A percentile compares a stretch with the other conserved stretches of the same genome.
phyloP scores from a whole-genome alignment of 2,888 invertebrate genomes.

The Timema podura region DNA sequence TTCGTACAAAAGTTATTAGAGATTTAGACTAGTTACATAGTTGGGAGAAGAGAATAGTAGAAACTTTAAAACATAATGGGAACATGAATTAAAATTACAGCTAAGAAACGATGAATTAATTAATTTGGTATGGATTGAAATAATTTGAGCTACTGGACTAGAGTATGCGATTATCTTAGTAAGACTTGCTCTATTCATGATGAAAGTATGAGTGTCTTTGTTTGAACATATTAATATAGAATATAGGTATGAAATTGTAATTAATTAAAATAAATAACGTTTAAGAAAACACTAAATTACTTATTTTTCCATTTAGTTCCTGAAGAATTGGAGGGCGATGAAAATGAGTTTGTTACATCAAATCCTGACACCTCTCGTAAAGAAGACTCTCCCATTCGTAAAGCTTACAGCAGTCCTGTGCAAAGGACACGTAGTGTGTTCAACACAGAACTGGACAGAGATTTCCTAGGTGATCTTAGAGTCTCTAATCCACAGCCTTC shows the following conservation, averaged over 20 bases:
- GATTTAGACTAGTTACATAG: no score
- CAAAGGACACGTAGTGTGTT: slow-evolving; percentile 30
- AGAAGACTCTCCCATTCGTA: slow-evolving; percentile 22
- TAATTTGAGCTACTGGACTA: neutral
- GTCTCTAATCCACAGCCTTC: no score
- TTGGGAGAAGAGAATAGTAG: no score
- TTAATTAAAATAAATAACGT: neutral
- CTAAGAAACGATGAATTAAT: no score
- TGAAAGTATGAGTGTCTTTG: neutral
- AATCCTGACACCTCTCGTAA: slow-evolving; percentile 6
- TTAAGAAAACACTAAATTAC: no score
- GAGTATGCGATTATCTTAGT: neutral
- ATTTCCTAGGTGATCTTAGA: slow-evolving; percentile 3
- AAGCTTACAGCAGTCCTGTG: slow-evolving; percentile 33
- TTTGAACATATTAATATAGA: neutral
- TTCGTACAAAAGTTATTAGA: no score
- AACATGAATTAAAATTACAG: no score
- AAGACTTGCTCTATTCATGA: neutral
- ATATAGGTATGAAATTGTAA: neutral
- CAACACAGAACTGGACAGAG: neutral
- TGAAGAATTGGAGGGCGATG: slow-evolving; percentile 46
- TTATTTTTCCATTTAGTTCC: slow-evolving; percentile 43
- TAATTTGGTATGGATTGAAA: neutral
- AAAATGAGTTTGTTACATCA: slow-evolving; percentile 27
- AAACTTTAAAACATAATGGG: neutral